Base-by-base conservation (phyloP, 2,113 vertebrate genomes). In the Micromys minutus region DNA sequence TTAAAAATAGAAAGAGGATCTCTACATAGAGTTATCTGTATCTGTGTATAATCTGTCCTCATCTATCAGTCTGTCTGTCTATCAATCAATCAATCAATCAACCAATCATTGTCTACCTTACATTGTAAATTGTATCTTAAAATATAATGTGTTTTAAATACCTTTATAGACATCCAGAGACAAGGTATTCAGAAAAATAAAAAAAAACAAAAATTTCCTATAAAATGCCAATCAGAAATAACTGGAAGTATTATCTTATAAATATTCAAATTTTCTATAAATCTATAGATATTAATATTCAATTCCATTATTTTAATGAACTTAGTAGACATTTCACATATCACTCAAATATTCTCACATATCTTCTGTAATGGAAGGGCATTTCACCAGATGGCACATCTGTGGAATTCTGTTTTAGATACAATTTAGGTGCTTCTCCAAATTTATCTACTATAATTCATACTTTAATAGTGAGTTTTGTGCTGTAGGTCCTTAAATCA, bases 331-430 rank as follows among this genome's bases (percentile, higher is more conserved):
- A 69, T 87, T 93, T 47, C 19, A 59, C 29, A 72, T 3, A 86
- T 90, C 3, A 96, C 77, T 83, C 83, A 95, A 83, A 83, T 83
- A 65, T 61, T 63, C 45, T 79, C 92, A 95, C 42, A 47, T 50
- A 75, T 63, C 22, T 57, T 81, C 83, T 91, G 47, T 74, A 94
- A 85, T 83, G 57, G 5, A 93, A 90, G 21, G 55, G 7, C 39
- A 80, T 67, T 81, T 76, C 12, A 80, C 50, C 47, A 65, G 45
- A 79, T 50, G 8, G 5, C 50, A 87, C 10, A 87, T 42, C 4
- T 15, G n/a, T 4, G 10, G 5, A 72, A 50, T 11, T 72, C 52
- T 72, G 67, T 52, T 69, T 21, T 50, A 71, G 34, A 55, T 55
- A 22, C 55, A 21, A 87, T 87, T 16, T 72, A 26, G 50, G 52